These are phyloP conservation scores for Geopemphigus sp. DNA, from an alignment of 1,140 invertebrate species.

Conservation along the genomic window DNA sequence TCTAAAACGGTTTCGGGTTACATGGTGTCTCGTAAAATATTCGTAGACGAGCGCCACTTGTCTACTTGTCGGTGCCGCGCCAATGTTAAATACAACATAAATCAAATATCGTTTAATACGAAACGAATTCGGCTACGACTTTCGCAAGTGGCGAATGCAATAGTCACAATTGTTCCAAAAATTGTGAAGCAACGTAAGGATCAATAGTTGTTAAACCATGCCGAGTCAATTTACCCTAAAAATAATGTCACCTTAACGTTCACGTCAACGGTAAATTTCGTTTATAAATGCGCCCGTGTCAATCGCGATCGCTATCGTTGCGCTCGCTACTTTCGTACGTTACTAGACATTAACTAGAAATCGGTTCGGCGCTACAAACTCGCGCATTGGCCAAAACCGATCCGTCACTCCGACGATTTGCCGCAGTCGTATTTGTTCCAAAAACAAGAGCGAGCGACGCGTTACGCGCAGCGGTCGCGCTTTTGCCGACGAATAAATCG, in stretches of 20 bases:
- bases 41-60: background rate
- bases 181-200: too few species aligned
- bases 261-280: too few species aligned
- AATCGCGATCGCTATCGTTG: too few species aligned
- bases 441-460: background rate
- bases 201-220: too few species aligned
- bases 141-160: too few species aligned
- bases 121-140: too few species aligned
- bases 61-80: background rate
- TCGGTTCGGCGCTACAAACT: constrained; percentile 24
- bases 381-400: constrained; percentile 29
- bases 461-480: constrained; percentile 6
- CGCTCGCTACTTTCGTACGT: background rate
- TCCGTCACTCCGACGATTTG: constrained; percentile 29
- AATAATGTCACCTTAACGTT: background rate
- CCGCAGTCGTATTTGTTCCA: background rate
- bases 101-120: too few species aligned
- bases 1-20: background rate
- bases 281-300: too few species aligned
- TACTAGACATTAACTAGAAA: constrained; percentile 31
- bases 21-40: constrained; percentile 9
- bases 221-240: background rate
- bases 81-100: background rate
- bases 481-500: background rate
- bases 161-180: too few species aligned